Base-by-base conservation (phyloP, 2,113 vertebrate species). In the Chloropsis hardwickii region DNA sequence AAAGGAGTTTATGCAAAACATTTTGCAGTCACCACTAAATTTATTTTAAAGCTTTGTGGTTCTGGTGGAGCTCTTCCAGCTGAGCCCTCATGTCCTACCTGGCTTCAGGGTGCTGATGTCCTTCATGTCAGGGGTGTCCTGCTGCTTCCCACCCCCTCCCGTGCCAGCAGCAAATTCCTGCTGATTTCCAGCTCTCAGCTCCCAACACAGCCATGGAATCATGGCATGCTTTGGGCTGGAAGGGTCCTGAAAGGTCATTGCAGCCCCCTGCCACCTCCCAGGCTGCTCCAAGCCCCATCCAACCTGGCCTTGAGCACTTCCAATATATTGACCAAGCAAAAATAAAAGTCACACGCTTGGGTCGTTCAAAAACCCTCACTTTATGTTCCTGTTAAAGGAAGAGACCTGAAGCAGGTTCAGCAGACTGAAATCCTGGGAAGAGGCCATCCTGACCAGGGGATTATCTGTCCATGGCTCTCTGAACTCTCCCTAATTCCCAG, bases 71-170 rank as follows among this genome's bases (percentile, higher is more conserved):
- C 42, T 82, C 39, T 57, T 40, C 54, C 64, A 80, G 50, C 37
- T 0, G 0, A 91, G 31, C 40, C 24, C 39, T 58, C 1, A 0
- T 9, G 39, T 62, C 82, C 62, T 4, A 1, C 22, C 58, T 51
- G 80, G 40, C 58, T 69, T 35, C 0, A 0, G 48, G 57, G 27
- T 44, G 44, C 53, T 1, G 2, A 20, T 42, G 14, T 31, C 44
- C 54, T 48, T 17, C 12, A 9, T 1, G 2, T 4, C 21, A 5
- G 47, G 85, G 37, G 28, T 1, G 1, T 20, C 18, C 10, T 54
- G 78, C 77, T 92, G 88, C 69, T 35, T 64, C 67, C 73, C 74
- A 28, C 29, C 27, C 18, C 33, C 10, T 9, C 10, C 6, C 48
- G 45, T 13, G 47, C 9, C 81, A 88, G 11, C 61, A 65, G 54